These are phyloP conservation scores for Cossypha niveicapilla DNA, from an alignment of 2,797 vertebrate species.

Conservation along the genomic window DNA sequence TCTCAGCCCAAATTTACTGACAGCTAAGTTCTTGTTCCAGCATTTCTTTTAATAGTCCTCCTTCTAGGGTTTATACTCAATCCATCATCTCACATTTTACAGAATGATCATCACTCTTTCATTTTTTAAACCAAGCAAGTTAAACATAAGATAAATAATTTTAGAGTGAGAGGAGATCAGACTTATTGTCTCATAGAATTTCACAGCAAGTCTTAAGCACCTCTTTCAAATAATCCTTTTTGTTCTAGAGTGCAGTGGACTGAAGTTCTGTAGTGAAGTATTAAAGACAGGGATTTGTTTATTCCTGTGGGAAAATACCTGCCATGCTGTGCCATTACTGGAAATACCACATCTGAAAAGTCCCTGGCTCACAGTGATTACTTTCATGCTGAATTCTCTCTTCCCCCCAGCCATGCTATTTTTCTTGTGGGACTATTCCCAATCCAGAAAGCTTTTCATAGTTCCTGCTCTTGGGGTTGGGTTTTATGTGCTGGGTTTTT, in stretches of 20 bases:
- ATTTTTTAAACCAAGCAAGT: neutral
- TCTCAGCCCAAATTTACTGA: neutral
- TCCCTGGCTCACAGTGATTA: neutral
- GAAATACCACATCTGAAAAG: neutral
- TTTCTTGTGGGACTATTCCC: neutral
- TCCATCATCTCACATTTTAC: neutral
- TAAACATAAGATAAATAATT: neutral
- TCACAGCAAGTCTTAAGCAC: neutral
- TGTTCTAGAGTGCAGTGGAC: neutral
- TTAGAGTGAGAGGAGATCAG: neutral
- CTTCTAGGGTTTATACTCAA: neutral
- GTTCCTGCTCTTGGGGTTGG: rapidly evolving
- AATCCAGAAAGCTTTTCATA: neutral
- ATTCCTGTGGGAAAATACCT: neutral
- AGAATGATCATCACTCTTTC: neutral
- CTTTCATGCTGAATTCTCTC: neutral
- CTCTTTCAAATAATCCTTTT: neutral
- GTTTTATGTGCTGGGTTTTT: neutral
- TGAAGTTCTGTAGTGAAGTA: neutral
- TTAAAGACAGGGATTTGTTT: neutral
- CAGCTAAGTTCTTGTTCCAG: neutral
- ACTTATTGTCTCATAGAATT: neutral
- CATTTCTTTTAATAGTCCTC: neutral
- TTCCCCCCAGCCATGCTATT: neutral
- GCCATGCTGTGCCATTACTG: neutral